Evolutionary conservation across 2,888 invertebrate species (phyloP), one percentile per base, ranked within the genome.

Genomic region (Atethmia centrago): DNA sequence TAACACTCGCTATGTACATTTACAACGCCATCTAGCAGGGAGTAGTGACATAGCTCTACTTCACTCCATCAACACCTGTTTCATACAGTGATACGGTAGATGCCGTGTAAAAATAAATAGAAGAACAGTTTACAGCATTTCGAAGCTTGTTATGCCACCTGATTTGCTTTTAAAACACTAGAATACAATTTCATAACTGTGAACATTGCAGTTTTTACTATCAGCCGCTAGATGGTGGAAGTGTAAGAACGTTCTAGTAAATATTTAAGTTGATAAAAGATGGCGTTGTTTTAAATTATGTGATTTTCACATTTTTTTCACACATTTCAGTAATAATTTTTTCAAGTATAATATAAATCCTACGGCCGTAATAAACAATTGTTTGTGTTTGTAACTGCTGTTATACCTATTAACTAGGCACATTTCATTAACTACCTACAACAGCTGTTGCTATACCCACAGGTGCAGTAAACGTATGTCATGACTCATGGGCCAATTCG

Each of bases 1-100:
- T 14, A 21, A 14, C 3, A 47, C 7, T 25, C 0, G 28, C 19
- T 61, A 9, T 4, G 21, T 31, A 1, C 3, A n/a, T 19, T 10
- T 36, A n/a, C 10, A 36, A 42, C 63, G 84, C 53, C 79, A 81
- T 78, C 83, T 84, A 79, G 76, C 40, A 45, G 28, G 42, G 21
- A 84, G 21, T 84, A 81, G 83, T 70, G 19, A 59, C 3, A 66
- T 2, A n/a, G 47, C 3, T n/a, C 3, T 10, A 7, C 8, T 42
- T 25, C 1, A 28, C 16, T 36, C 8, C 3, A 9, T 28, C 5
- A 28, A 47, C 14, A 36, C 5, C 19, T 16, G n/a, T 12, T 10
- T 31, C 1, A 36, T 45, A 25, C 3, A 10, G n/a, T n/a, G 28
- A 58, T 72, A 25, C 7, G 4, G n/a, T n/a, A 8, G 19, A n/a